These are phyloP conservation scores for Drosophila cracens DNA, from an alignment of 2,888 invertebrate genomes.

Conservation along the genomic window DNA sequence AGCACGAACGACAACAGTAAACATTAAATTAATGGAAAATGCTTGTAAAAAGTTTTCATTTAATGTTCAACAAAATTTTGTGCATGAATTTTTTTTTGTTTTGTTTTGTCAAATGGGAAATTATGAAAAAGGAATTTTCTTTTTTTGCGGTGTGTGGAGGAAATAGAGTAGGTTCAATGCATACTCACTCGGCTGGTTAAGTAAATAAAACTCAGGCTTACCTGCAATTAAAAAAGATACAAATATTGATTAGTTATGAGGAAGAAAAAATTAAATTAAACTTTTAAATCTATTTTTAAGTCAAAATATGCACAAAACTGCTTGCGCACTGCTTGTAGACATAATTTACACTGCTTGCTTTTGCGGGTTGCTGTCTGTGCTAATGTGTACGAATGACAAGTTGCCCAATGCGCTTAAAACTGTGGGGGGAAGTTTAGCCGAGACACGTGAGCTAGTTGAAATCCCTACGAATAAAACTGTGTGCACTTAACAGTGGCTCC, in stretches of 20 bases:
- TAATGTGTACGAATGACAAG: not conserved
- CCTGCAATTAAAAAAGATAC: slow-evolving; percentile 44
- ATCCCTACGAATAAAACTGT: not conserved
- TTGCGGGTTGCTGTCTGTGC: not conserved
- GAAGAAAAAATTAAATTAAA: not conserved
- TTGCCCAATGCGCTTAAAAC: not conserved
- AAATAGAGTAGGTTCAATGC: not conserved
- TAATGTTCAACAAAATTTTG: slow-evolving; percentile 14
- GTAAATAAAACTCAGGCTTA: slow-evolving; percentile 43
- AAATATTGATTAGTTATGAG: slow-evolving; percentile 3
- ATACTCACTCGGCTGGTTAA: slow-evolving; percentile 51
- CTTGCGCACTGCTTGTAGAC: not conserved
- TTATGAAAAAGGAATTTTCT: slow-evolving; percentile 28
- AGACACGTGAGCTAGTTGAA: not conserved
- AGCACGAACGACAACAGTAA: slow-evolving; percentile 14
- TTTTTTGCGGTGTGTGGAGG: slow-evolving; percentile 20
- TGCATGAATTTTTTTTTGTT: slow-evolving; percentile 35
- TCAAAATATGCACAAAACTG: not conserved
- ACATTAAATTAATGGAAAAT: slow-evolving; percentile 15
- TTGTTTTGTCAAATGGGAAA: slow-evolving; percentile 19
- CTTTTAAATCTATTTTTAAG: not conserved
- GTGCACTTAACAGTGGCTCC: not conserved
- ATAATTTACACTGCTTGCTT: not conserved
- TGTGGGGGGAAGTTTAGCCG: not conserved
- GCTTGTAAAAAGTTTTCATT: slow-evolving; percentile 10